Conservation (phyloP, 2,888 invertebrate genomes). For the Atherix ibis region DNA sequence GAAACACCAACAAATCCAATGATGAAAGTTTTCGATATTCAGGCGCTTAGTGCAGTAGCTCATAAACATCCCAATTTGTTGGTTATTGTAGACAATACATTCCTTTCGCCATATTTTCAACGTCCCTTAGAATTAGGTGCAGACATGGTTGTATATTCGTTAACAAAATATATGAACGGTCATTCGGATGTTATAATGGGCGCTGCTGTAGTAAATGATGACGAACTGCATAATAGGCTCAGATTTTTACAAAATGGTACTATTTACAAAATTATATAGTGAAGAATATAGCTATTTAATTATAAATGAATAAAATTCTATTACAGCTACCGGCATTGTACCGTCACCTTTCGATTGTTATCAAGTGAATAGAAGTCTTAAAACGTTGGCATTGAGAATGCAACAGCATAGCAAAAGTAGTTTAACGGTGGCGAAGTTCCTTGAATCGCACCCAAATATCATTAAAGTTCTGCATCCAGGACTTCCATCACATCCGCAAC, state of each 20-base stretch:
- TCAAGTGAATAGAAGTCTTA: conserved; percentile 80
- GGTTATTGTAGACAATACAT: conserved; percentile 85
- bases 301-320: not conserved
- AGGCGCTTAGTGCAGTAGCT: conserved; percentile 46
- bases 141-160: conserved; percentile 78
- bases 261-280: conserved; percentile 8
- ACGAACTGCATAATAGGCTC: conserved; percentile 52
- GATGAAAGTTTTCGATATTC: conserved; percentile 78
- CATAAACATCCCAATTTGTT: conserved; percentile 40
- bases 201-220: conserved; percentile 57
- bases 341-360: conserved; percentile 96
- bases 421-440: conserved; percentile 59
- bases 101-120: conserved; percentile 82
- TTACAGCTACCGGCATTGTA: conserved; percentile 6
- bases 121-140: conserved; percentile 80
- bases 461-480: conserved; percentile 72
- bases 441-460: conserved; percentile 66
- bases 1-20: conserved; percentile 95
- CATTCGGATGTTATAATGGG: conserved; percentile 98
- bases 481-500: conserved; percentile 74
- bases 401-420: conserved; percentile 69
- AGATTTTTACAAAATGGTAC: conserved; percentile 78
- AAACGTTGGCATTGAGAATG: conserved; percentile 88
- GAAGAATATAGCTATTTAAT: not conserved
- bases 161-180: conserved; percentile 97